Conservation (phyloP, 2,797 vertebrate genomes). For the Trachops cirrhosus region DNA sequence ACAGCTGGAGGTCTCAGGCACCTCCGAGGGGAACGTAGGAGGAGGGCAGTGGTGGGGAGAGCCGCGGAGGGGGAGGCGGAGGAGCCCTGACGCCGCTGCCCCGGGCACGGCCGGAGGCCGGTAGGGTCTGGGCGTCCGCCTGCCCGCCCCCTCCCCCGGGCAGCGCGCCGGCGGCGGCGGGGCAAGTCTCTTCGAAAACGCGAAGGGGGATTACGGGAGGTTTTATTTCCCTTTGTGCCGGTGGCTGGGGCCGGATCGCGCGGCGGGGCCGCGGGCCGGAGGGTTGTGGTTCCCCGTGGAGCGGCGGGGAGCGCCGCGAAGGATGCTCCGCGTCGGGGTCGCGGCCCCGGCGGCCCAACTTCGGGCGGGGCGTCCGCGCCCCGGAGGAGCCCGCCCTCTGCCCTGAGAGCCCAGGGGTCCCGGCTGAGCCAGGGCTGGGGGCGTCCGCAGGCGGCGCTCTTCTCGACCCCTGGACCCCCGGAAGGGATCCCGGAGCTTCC, state of each 20-base stretch:
- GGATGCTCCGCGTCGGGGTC: not conserved
- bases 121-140: not conserved
- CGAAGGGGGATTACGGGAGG: not conserved
- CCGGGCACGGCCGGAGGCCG: not conserved
- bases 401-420: not conserved
- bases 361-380: not conserved
- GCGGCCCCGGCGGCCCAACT: not conserved
- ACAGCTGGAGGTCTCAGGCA: conserved; percentile 59
- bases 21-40: conserved; percentile 28
- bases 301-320: not conserved
- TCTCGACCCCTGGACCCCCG: not conserved
- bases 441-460: not conserved
- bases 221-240: conserved; percentile 69
- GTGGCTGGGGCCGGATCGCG: not conserved
- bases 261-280: not conserved
- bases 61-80: not conserved
- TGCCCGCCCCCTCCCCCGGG: conserved; percentile 2
- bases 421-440: not conserved
- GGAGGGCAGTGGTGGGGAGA: not conserved
- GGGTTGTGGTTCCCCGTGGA: not conserved
- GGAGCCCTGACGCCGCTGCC: not conserved
- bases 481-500: not conserved
- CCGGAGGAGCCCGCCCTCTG: not conserved
- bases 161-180: not conserved
- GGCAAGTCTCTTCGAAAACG: not conserved